phyloP scores from a whole-genome alignment of 2,113 vertebrate genomes.

The Xenopus tropicalis region DNA sequence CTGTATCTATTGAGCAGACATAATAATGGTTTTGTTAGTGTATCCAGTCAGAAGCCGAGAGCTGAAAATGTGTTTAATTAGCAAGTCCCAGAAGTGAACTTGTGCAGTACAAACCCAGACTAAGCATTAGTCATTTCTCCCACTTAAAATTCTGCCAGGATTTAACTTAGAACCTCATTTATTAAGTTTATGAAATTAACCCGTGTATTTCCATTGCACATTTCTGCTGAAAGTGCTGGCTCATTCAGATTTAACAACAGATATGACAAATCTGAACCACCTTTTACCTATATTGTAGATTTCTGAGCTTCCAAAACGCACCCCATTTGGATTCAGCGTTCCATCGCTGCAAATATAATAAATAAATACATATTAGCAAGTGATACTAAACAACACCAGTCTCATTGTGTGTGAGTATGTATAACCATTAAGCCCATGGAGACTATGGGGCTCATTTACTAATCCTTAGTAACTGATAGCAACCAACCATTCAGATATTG shows the following conservation, averaged over 20 bases:
- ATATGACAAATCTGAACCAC: too few relatives aligned
- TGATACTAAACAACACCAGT: too few relatives aligned
- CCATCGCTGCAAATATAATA: constrained; percentile 74
- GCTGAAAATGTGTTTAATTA: constrained; percentile 43
- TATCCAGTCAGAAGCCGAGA: constrained; percentile 34
- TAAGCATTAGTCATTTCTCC: constrained; percentile 35
- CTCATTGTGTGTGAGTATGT: too few relatives aligned
- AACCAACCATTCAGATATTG: too few relatives aligned
- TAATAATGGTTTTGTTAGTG: constrained; percentile 41
- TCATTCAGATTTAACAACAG: too few relatives aligned
- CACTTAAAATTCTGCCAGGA: constrained; percentile 33
- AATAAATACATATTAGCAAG: too few relatives aligned
- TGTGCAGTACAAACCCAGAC: constrained; percentile 27
- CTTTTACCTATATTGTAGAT: constrained; percentile 93
- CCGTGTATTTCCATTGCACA: background rate
- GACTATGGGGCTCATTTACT: too few relatives aligned
- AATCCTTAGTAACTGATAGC: too few relatives aligned
- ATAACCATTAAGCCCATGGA: too few relatives aligned
- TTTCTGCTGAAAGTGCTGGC: too few relatives aligned
- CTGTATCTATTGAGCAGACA: constrained; percentile 39
- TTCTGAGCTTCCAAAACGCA: constrained; percentile 94
- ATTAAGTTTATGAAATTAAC: constrained; percentile 30
- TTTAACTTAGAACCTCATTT: constrained; percentile 23
- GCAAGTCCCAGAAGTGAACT: constrained; percentile 38
- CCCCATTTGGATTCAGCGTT: constrained; percentile 92